These are phyloP conservation scores for Clistopyga incitator DNA, from an alignment of 2,888 invertebrate species.

Conservation along the genomic window DNA sequence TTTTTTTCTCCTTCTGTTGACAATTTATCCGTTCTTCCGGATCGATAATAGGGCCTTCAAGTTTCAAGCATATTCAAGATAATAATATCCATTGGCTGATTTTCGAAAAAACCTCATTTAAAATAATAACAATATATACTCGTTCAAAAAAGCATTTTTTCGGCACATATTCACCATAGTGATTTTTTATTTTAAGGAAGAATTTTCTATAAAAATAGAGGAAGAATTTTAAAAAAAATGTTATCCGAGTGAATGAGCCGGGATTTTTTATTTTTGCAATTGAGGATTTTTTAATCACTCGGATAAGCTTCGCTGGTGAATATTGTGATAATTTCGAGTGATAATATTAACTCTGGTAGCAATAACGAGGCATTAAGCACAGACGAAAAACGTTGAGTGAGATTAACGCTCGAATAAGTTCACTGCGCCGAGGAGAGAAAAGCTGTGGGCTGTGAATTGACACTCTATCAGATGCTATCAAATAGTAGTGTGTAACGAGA, in stretches of 20 bases:
- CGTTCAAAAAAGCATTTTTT: too few species aligned
- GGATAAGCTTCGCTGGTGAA: neutral
- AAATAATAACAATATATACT: too few species aligned
- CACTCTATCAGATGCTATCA: conserved; percentile 58
- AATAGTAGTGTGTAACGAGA: conserved; percentile 52
- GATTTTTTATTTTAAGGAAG: too few species aligned
- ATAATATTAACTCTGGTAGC: conserved; percentile 1
- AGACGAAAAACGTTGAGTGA: conserved; percentile 6
- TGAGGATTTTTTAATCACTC: neutral
- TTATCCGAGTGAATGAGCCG: too few species aligned
- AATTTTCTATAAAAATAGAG: too few species aligned
- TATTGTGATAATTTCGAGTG: neutral
- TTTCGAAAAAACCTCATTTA: neutral
- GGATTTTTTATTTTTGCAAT: too few species aligned
- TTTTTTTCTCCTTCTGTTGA: conserved; percentile 17
- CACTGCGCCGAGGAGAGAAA: conserved; percentile 28
- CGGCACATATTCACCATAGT: too few species aligned
- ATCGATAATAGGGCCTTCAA: conserved; percentile 40
- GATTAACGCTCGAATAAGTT: conserved; percentile 47
- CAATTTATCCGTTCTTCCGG: conserved; percentile 11
- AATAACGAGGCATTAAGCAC: conserved; percentile 4
- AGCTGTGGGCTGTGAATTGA: conserved; percentile 53
- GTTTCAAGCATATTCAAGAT: conserved; percentile 1
- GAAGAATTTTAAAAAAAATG: too few species aligned
- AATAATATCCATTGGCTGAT: neutral